A percentile compares a stretch with the other conserved stretches of the same genome.
Evolutionary conservation across 2,888 invertebrate genomes (phyloP).

Genomic region (Lithodes maja): DNA sequence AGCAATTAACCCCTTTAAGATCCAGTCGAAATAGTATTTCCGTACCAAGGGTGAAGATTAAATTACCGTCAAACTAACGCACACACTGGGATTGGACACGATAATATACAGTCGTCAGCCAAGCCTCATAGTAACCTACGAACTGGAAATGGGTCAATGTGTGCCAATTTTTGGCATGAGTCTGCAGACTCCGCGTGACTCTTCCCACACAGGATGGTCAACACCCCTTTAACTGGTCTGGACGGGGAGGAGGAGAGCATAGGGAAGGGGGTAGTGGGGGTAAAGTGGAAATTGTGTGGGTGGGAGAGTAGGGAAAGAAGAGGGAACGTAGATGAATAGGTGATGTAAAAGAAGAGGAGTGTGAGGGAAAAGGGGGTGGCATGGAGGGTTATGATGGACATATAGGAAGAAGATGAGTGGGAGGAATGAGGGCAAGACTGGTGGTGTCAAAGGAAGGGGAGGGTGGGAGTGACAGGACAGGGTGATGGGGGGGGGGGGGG

Average conservation of each 20-base stretch:
- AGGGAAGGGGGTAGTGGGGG: background rate
- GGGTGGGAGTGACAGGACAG: background rate
- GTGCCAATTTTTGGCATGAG: background rate
- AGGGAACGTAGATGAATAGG: background rate
- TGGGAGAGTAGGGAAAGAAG: background rate
- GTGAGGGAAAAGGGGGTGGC: background rate
- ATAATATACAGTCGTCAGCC: too few species aligned
- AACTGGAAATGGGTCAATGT: background rate
- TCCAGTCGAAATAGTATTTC: too few species aligned
- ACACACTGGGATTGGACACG: too few species aligned
- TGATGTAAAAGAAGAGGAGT: background rate
- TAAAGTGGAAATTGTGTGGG: background rate
- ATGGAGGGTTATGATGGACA: background rate
- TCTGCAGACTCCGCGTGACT: background rate
- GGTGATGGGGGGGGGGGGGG: background rate
- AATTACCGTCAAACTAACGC: background rate
- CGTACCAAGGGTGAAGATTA: background rate
- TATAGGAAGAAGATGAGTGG: background rate
- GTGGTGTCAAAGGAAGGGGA: background rate
- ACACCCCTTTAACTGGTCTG: constrained; percentile 28
- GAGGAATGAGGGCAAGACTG: background rate
- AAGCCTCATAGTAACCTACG: too few species aligned
- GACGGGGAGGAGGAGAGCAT: background rate
- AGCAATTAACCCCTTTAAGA: too few species aligned
- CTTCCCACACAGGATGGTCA: background rate